Base-by-base conservation (phyloP, 1,140 invertebrate species). In the Euwallacea similis region DNA sequence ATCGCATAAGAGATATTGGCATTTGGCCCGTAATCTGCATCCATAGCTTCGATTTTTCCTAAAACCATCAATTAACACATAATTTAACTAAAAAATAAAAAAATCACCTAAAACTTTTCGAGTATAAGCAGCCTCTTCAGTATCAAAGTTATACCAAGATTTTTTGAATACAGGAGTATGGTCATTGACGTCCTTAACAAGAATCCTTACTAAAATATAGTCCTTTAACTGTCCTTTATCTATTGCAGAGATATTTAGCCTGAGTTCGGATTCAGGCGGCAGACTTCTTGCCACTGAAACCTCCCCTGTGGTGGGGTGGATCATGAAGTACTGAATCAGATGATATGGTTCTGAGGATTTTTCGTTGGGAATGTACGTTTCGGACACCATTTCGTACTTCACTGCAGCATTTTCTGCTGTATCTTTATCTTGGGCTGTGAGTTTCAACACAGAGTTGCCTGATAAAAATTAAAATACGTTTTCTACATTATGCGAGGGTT, bases 351-450 rank as follows among this genome's bases (percentile, higher is more conserved):
- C 76, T 58, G 79, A 58, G n/a, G 80, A 69, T 60, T 79, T 72
- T n/a, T 81, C 70, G 70, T 85, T 83, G 7, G 86, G 86, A 70
- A 88, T 85, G 73, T 86, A 85, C 46, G 85, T 85, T 83, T 91
- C 89, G 0, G 87, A 87, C 7, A 85, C 78, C 71, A 93, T 88
- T 74, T 88, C 88, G 82, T 95, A 96, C 71, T 88, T 89, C 43
- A 97, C 82, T 76, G 88, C 85, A 0, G 90, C 87, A 80, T 95
- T 94, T 6, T 83, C 81, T 7, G 87, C 90, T 47, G 85, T 86
- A 83, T 98, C 96, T 72, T 87, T 86, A 82, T 98, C 96, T 62
- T 86, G 84, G 6, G 96, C 96, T 50, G 90, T 83, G 7, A 98
- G 80, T 74, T 90, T 90, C 33, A 97, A 81, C 69, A 98, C 87